phyloP scores from a whole-genome alignment of 2,888 invertebrate species.

The Craniophora ligustri region DNA sequence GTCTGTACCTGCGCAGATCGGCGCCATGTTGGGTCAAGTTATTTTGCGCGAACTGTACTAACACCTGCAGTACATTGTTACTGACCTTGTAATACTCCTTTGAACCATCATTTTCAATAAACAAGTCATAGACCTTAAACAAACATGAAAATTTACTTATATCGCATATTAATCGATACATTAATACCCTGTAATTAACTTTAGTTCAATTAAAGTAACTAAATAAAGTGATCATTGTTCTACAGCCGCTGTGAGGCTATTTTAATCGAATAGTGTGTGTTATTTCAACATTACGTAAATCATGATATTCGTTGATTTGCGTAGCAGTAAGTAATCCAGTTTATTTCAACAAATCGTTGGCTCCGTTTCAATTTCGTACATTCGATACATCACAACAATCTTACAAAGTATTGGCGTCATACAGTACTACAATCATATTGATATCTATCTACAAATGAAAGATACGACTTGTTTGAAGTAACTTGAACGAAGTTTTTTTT shows the following conservation, averaged over 20 bases:
- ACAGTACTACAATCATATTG: conserved; percentile 17
- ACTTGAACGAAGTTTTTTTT: conserved; percentile 1
- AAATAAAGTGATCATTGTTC: neutral
- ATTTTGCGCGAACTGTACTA: too few species aligned
- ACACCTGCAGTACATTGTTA: conserved; percentile 23
- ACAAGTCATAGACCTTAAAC: conserved; percentile 20
- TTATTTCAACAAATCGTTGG: conserved; percentile 23
- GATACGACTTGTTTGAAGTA: conserved; percentile 1
- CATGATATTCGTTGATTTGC: conserved; percentile 26
- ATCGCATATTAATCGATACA: conserved; percentile 18
- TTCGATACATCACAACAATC: conserved; percentile 13
- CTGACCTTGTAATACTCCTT: conserved; percentile 28
- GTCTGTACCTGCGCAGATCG: too few species aligned
- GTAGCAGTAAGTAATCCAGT: conserved; percentile 25
- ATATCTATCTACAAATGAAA: conserved; percentile 11
- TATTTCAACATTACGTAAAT: conserved; percentile 30
- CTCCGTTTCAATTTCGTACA: conserved; percentile 44
- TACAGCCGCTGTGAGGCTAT: neutral
- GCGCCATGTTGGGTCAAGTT: too few species aligned
- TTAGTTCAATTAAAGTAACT: neutral
- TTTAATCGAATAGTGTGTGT: conserved; percentile 20
- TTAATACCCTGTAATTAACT: neutral
- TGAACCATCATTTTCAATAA: conserved; percentile 15
- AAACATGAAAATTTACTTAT: conserved; percentile 23
- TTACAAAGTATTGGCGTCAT: conserved; percentile 15